Percentiles rank a stretch among this genome's conserved stretches.
phyloP scores from a whole-genome alignment of 2,113 vertebrate genomes.

The Hassar affinis region DNA sequence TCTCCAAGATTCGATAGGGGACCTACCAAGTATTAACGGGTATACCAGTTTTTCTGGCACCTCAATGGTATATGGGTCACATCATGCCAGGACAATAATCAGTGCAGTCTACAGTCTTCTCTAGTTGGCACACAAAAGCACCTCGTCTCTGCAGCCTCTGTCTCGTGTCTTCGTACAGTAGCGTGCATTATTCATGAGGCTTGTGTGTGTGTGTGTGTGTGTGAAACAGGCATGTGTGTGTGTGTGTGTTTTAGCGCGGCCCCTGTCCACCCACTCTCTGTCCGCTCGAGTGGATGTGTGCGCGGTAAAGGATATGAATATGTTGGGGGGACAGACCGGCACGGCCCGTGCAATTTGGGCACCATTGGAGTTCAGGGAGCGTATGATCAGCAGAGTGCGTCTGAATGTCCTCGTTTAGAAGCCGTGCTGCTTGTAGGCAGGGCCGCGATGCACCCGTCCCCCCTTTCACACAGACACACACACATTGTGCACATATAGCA shows the following conservation, averaged over 20 bases:
- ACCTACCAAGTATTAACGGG: too few species aligned
- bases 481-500: slow-evolving; percentile 84
- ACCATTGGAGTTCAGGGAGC: slow-evolving; percentile 93
- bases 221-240: slow-evolving; percentile 45
- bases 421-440: slow-evolving; percentile 89
- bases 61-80: neutral
- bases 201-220: too few species aligned
- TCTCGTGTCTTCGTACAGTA: slow-evolving; percentile 35
- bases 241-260: slow-evolving; percentile 33
- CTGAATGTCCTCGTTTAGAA: slow-evolving; percentile 89
- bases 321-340: slow-evolving; percentile 83
- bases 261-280: slow-evolving; percentile 40
- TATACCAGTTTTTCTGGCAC: too few species aligned
- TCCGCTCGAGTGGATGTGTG: slow-evolving; percentile 61
- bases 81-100: neutral
- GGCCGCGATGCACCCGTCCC: slow-evolving; percentile 72
- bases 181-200: slow-evolving; percentile 43
- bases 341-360: slow-evolving; percentile 85
- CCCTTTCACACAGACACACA: slow-evolving; percentile 78
- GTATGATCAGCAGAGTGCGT: slow-evolving; percentile 90
- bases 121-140: neutral
- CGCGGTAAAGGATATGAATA: slow-evolving; percentile 85
- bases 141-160: neutral
- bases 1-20: too few species aligned
- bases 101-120: too few species aligned